These are phyloP conservation scores for Mobula birostris DNA, from an alignment of 2,113 vertebrate species.

Conservation along the genomic window DNA sequence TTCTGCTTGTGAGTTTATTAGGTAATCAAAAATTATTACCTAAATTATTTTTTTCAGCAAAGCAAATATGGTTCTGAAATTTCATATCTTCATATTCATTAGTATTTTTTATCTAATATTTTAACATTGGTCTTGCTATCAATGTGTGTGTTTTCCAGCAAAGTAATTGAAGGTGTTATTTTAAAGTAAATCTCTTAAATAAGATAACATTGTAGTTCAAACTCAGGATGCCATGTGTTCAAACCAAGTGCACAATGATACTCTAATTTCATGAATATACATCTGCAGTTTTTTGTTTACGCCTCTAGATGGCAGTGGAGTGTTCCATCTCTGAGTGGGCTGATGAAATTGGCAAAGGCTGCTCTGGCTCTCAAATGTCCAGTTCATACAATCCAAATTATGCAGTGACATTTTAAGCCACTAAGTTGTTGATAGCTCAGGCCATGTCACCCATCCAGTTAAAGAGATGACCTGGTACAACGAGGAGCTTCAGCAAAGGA, in stretches of 20 bases:
- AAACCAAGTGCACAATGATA: neutral
- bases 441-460: neutral
- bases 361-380: neutral
- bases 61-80: neutral
- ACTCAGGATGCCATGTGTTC: neutral
- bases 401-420: neutral
- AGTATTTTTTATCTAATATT: neutral
- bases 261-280: neutral
- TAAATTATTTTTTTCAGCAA: neutral
- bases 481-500: neutral
- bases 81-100: neutral
- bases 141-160: neutral
- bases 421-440: neutral
- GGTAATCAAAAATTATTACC: neutral
- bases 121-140: neutral
- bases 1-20: neutral
- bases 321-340: constrained; percentile 17
- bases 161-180: neutral
- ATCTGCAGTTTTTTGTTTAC: neutral
- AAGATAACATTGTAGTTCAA: neutral
- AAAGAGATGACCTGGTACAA: neutral
- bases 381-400: neutral
- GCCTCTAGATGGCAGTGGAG: constrained; percentile 27
- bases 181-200: neutral
- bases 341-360: neutral